phyloP scores from a whole-genome alignment of 37 sponge, comb jelly and placozoan species.

The Mnemiopsis leidyi region DNA sequence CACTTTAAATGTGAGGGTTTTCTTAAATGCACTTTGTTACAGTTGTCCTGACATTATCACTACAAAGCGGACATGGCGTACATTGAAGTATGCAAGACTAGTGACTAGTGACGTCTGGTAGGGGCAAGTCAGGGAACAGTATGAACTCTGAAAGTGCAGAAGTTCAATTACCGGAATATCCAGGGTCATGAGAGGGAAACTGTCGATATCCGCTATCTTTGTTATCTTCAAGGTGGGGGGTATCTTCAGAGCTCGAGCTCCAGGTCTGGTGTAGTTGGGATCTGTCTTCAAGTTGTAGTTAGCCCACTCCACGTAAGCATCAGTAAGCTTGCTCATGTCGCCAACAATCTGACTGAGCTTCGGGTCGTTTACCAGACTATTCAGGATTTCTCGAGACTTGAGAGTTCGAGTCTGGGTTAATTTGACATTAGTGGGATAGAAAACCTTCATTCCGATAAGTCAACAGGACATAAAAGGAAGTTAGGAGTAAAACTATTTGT shows the following conservation, averaged over 20 bases:
- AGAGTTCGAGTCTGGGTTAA: constrained; percentile 17
- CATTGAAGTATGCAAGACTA: too few species aligned
- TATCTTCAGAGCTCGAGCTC: background rate
- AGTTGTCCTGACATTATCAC: too few species aligned
- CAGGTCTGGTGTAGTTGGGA: background rate
- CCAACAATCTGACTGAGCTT: background rate
- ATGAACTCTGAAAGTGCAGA: too few species aligned
- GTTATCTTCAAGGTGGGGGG: background rate
- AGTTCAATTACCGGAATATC: constrained; percentile 29
- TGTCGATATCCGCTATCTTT: background rate
- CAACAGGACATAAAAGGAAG: too few species aligned
- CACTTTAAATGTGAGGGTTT: too few species aligned
- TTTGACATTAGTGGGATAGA: too few species aligned
- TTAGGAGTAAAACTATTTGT: too few species aligned
- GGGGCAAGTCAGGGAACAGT: too few species aligned
- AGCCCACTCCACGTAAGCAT: constrained; percentile 62
- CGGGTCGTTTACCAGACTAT: background rate
- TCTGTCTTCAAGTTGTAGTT: constrained; percentile 11
- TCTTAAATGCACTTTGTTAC: too few species aligned
- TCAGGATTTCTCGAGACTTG: background rate
- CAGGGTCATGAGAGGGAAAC: constrained; percentile 2
- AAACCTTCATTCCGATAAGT: too few species aligned
- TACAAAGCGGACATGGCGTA: too few species aligned
- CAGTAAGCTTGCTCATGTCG: background rate
- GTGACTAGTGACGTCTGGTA: too few species aligned